phyloP scores from a whole-genome alignment of 2,888 invertebrate species.

The Acanthosoma haemorrhoidale region DNA sequence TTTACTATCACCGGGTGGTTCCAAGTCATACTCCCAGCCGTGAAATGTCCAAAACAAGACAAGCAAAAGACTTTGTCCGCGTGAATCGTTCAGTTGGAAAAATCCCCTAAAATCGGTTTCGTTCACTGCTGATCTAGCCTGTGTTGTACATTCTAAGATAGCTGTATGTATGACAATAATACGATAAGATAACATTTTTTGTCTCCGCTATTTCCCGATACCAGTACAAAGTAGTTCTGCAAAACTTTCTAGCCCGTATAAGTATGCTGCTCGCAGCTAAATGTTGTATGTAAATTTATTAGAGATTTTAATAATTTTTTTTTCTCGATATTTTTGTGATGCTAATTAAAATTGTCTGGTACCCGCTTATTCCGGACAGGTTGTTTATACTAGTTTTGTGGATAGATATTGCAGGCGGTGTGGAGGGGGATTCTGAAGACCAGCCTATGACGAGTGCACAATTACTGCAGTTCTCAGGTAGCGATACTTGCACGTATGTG shows the following conservation, averaged over 20 bases:
- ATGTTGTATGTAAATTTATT: too few relatives aligned
- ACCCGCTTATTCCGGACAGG: not conserved
- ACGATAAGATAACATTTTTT: conserved; percentile 3
- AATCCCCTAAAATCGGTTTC: not conserved
- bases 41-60: too few relatives aligned
- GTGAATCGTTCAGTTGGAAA: not conserved
- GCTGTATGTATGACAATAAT: not conserved
- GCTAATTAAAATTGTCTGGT: not conserved
- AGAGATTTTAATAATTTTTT: too few relatives aligned
- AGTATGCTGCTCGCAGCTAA: too few relatives aligned
- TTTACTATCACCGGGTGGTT: too few relatives aligned
- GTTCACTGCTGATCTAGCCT: conserved; percentile 10
- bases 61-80: too few relatives aligned
- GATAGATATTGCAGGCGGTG: conserved; percentile 5
- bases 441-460: conserved; percentile 7
- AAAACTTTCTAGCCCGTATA: not conserved
- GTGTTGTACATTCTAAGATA: not conserved
- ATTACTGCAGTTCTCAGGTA: conserved; percentile 17
- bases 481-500: conserved; percentile 21
- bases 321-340: not conserved
- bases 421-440: conserved; percentile 5
- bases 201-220: not conserved
- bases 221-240: not conserved
- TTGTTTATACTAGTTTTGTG: conserved; percentile 12
- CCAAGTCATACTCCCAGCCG: too few relatives aligned